A percentile compares a stretch with the other conserved stretches of the same genome.
phyloP scores from a whole-genome alignment of 2,797 vertebrate species.

The Acanthiza pusilla region DNA sequence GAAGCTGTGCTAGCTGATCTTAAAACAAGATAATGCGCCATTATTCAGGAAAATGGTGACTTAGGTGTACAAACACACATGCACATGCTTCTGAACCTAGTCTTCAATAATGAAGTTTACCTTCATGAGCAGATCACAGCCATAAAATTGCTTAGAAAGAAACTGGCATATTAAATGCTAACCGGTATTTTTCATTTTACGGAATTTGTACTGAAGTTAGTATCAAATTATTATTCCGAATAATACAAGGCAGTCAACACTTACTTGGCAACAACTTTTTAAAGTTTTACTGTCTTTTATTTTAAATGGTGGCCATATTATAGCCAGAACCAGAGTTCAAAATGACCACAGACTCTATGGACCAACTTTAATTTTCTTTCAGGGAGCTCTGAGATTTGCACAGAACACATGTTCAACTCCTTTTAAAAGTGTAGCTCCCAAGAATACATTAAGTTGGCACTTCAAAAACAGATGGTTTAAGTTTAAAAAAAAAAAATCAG shows the following conservation, averaged over 20 bases:
- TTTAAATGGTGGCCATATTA: not conserved
- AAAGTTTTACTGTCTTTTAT: not conserved
- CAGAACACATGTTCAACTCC: not conserved
- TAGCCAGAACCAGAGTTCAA: not conserved
- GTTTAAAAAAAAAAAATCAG: not conserved
- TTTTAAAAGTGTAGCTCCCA: not conserved
- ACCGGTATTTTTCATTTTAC: not conserved
- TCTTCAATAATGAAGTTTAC: not conserved
- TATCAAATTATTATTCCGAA: not conserved
- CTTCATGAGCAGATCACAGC: not conserved
- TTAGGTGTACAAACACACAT: not conserved
- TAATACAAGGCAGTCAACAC: not conserved
- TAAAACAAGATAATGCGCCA: not conserved
- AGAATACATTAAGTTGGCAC: not conserved
- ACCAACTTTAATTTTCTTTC: not conserved
- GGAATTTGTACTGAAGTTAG: not conserved
- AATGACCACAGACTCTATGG: not conserved
- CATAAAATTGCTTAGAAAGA: not conserved
- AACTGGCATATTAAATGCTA: not conserved
- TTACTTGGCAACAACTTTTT: not conserved
- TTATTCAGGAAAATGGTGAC: not conserved
- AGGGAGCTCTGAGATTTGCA: not conserved
- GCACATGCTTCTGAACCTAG: not conserved
- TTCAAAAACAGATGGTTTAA: not conserved
- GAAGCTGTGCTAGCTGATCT: not conserved